These are phyloP conservation scores for Colostygia pectinataria DNA, from an alignment of 2,888 invertebrate genomes.

Conservation along the genomic window DNA sequence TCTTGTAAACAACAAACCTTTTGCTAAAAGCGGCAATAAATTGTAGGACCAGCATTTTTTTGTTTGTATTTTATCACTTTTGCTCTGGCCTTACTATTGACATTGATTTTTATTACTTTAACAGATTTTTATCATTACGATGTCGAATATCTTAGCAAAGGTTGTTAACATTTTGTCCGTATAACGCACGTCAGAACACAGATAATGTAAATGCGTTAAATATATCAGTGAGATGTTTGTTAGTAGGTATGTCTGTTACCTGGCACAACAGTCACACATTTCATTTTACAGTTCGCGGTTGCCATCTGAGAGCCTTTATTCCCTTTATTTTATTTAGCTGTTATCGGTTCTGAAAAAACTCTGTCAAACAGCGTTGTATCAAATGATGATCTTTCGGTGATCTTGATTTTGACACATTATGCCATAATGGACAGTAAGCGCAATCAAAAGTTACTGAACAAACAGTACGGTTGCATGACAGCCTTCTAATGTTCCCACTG, in stretches of 20 bases:
- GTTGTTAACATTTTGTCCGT: slow-evolving; percentile 1
- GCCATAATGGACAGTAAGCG: no score
- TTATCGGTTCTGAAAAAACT: no score
- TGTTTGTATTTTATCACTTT: slow-evolving; percentile 52
- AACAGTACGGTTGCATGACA: no score
- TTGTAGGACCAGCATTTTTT: slow-evolving; percentile 54
- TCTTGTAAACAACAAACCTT: slow-evolving; percentile 79
- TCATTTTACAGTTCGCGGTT: no score
- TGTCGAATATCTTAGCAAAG: slow-evolving; percentile 15
- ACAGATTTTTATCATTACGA: slow-evolving; percentile 41
- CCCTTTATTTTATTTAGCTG: no score
- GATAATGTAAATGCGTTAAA: background rate
- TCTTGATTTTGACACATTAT: slow-evolving; percentile 23
- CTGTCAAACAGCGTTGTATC: no score
- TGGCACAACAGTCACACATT: no score
- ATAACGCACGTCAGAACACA: no score
- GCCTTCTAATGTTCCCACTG: no score
- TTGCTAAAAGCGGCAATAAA: slow-evolving; percentile 78
- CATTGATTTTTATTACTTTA: slow-evolving; percentile 43
- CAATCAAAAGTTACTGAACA: no score
- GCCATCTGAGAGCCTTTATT: no score
- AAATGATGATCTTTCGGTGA: no score
- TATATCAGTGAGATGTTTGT: background rate
- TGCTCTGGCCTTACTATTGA: slow-evolving; percentile 46
- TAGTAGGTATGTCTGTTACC: background rate